These are phyloP conservation scores for Theocolax elegans DNA, from an alignment of 1,140 invertebrate genomes.

Conservation along the genomic window DNA sequence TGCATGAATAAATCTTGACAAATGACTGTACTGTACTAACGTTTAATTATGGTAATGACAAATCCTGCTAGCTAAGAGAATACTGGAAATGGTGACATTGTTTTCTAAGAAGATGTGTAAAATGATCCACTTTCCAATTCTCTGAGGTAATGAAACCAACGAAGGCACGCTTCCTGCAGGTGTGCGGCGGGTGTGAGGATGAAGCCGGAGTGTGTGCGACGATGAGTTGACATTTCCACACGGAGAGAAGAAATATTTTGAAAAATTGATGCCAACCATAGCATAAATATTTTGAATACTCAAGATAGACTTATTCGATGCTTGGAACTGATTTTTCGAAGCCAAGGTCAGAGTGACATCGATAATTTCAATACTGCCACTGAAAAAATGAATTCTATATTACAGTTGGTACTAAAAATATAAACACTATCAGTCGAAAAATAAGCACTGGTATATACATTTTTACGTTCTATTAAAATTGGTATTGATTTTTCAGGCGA, in stretches of 20 bases:
- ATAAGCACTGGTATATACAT: too few relatives aligned
- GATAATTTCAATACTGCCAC: too few relatives aligned
- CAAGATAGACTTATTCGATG: not conserved
- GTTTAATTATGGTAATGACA: too few relatives aligned
- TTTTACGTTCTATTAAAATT: not conserved
- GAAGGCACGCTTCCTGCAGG: not conserved
- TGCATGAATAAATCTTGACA: too few relatives aligned
- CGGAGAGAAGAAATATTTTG: not conserved
- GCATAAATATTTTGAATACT: too few relatives aligned
- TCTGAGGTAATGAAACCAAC: constrained; percentile 8
- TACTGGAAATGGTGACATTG: not conserved
- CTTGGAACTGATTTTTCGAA: too few relatives aligned
- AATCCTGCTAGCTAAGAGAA: not conserved
- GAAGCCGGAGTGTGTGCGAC: not conserved
- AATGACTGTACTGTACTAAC: too few relatives aligned
- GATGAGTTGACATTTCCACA: not conserved
- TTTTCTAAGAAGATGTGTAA: not conserved
- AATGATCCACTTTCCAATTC: constrained; percentile 6
- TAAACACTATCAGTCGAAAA: too few relatives aligned
- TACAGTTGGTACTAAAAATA: too few relatives aligned
- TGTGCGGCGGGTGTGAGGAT: not conserved
- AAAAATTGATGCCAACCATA: too few relatives aligned
- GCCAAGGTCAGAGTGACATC: too few relatives aligned
- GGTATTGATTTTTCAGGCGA: not conserved
- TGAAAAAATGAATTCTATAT: too few relatives aligned